Conservation (phyloP, 2,797 vertebrate species). For the Acomys russatus region DNA sequence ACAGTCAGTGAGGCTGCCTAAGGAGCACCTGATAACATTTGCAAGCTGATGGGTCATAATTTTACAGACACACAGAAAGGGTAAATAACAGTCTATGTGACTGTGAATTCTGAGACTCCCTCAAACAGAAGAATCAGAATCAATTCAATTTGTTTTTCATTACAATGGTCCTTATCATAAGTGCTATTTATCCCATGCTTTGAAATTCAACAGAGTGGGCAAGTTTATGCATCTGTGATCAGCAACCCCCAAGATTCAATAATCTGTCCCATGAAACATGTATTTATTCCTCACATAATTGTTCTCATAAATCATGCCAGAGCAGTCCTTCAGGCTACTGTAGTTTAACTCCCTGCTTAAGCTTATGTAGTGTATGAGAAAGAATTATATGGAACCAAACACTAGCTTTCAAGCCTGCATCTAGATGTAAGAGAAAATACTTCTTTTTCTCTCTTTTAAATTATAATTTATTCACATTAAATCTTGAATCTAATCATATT, state of each 20-base stretch:
- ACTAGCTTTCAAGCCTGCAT: not conserved
- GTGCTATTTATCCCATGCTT: not conserved
- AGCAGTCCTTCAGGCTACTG: not conserved
- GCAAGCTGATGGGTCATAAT: not conserved
- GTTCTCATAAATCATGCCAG: too few relatives aligned
- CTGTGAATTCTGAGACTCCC: not conserved
- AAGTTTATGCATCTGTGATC: not conserved
- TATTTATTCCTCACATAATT: not conserved
- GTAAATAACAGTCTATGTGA: not conserved
- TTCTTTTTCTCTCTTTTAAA: not conserved
- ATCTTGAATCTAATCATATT: too few relatives aligned
- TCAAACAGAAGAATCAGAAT: accelerated
- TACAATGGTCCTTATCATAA: not conserved
- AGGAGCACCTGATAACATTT: constrained; percentile 11
- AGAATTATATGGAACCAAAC: accelerated
- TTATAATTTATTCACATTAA: too few relatives aligned
- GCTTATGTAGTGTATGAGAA: not conserved
- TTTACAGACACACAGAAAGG: not conserved
- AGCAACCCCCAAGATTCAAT: not conserved
- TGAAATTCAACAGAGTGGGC: not conserved
- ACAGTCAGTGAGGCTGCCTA: not conserved
- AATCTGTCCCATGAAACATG: not conserved
- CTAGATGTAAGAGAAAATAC: not conserved
- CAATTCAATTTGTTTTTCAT: not conserved
- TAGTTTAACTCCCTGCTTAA: not conserved